Conservation (phyloP, 1,140 invertebrate species). For the Penaeus indicus region DNA sequence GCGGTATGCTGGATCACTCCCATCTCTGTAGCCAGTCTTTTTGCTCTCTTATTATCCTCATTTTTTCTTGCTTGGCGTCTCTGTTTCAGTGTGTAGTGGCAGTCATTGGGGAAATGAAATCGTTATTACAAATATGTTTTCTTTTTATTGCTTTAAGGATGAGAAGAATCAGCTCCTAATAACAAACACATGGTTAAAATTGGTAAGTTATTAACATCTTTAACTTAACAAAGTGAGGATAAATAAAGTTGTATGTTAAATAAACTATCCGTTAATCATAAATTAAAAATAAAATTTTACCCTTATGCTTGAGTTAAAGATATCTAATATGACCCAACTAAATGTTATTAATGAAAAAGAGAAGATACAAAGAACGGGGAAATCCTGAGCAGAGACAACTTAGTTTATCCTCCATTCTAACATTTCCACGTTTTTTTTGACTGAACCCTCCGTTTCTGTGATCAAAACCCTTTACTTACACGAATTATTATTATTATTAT, state of each 20-base stretch:
- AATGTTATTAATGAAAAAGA: constrained; percentile 55
- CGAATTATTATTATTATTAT: constrained; percentile 63
- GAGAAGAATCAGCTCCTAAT: constrained; percentile 94
- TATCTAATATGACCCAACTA: constrained; percentile 60
- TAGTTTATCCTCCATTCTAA: constrained; percentile 67
- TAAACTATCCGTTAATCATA: constrained; percentile 64
- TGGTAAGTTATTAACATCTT: constrained; percentile 77
- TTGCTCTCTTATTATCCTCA: constrained; percentile 52
- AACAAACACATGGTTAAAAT: constrained; percentile 92
- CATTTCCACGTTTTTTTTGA: constrained; percentile 66
- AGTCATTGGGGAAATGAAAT: constrained; percentile 66
- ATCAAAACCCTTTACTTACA: constrained; percentile 65
- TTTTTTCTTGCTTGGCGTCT: constrained; percentile 69
- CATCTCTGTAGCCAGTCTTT: constrained; percentile 49
- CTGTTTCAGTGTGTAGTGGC: constrained; percentile 66
- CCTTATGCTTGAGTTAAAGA: constrained; percentile 64
- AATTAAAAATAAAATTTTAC: constrained; percentile 60
- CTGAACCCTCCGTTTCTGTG: constrained; percentile 64
- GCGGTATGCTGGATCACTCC: constrained; percentile 53
- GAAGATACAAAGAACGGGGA: constrained; percentile 54
- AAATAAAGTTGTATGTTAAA: constrained; percentile 68
- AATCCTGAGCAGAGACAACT: constrained; percentile 65
- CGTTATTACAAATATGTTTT: constrained; percentile 68
- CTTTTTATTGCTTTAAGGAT: constrained; percentile 78
- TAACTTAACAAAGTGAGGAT: constrained; percentile 68